These are phyloP conservation scores for Parnassius smintheus DNA, from an alignment of 2,888 invertebrate genomes.

Conservation along the genomic window DNA sequence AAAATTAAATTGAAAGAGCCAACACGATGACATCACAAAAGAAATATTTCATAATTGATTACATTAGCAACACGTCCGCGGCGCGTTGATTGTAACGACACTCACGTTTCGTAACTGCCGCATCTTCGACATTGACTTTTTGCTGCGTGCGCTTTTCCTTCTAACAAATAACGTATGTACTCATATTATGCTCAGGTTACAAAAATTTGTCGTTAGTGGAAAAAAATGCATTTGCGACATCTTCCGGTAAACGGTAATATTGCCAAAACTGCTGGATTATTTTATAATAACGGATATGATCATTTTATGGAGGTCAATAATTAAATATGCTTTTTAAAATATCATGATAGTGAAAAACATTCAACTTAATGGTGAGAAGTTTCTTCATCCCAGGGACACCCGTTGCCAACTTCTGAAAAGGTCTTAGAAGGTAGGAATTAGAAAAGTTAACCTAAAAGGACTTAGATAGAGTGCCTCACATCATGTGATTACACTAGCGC, in stretches of 20 bases:
- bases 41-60: constrained; percentile 49
- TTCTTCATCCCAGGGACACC: too few relatives aligned
- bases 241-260: not conserved
- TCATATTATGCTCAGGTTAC: constrained; percentile 7
- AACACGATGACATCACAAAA: constrained; percentile 48
- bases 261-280: too few relatives aligned
- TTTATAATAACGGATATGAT: too few relatives aligned
- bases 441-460: too few relatives aligned
- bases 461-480: too few relatives aligned
- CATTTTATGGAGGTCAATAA: too few relatives aligned
- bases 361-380: too few relatives aligned
- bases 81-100: constrained; percentile 37
- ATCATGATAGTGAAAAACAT: too few relatives aligned
- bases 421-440: too few relatives aligned
- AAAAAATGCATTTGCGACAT: not conserved
- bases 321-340: too few relatives aligned
- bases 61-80: constrained; percentile 46
- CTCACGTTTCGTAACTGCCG: constrained; percentile 51
- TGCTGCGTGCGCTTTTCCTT: constrained; percentile 17
- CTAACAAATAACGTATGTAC: constrained; percentile 13
- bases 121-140: constrained; percentile 25
- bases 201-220: not conserved
- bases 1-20: constrained; percentile 8
- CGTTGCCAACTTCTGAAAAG: too few relatives aligned
- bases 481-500: too few relatives aligned